Evolutionary conservation across 2,888 invertebrate genomes (phyloP).

Genomic region (Papilio gigon): DNA sequence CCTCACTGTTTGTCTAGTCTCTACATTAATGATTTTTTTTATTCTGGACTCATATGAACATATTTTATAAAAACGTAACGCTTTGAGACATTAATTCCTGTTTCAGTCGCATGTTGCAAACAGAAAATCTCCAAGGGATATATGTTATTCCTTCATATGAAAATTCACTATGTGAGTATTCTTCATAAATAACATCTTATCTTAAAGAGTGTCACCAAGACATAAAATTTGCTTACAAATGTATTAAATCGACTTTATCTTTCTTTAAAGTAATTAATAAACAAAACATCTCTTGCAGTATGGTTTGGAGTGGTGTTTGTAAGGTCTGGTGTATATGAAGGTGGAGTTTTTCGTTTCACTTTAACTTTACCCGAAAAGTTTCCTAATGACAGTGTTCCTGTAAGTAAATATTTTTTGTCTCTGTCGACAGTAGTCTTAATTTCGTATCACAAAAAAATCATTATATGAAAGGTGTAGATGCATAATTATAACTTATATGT

Average conservation of each 20-base stretch:
- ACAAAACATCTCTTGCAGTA: constrained; percentile 78
- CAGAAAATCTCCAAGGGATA: constrained; percentile 92
- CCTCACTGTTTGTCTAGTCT: too few species aligned
- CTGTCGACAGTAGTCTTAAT: not conserved
- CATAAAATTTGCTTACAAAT: not conserved
- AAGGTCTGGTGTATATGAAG: constrained; percentile 93
- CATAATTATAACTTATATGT: not conserved
- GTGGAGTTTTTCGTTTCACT: constrained; percentile 94
- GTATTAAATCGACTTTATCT: not conserved
- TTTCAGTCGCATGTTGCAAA: constrained; percentile 90
- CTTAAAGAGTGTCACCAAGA: too few species aligned
- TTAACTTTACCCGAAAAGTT: constrained; percentile 93
- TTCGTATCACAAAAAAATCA: not conserved
- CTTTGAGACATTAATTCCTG: not conserved
- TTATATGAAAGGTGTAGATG: not conserved
- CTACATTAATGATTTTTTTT: too few species aligned
- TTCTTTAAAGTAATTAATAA: not conserved
- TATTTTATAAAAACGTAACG: not conserved
- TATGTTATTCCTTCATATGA: constrained; percentile 96
- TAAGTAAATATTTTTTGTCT: constrained; percentile 75
- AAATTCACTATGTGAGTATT: constrained; percentile 89
- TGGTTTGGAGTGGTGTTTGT: constrained; percentile 97
- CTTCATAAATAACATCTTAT: too few species aligned
- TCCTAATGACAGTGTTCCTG: constrained; percentile 92
- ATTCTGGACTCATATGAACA: too few species aligned